Evolutionary conservation across 2,113 vertebrate species (phyloP).

Genomic region (Junco hyemalis): DNA sequence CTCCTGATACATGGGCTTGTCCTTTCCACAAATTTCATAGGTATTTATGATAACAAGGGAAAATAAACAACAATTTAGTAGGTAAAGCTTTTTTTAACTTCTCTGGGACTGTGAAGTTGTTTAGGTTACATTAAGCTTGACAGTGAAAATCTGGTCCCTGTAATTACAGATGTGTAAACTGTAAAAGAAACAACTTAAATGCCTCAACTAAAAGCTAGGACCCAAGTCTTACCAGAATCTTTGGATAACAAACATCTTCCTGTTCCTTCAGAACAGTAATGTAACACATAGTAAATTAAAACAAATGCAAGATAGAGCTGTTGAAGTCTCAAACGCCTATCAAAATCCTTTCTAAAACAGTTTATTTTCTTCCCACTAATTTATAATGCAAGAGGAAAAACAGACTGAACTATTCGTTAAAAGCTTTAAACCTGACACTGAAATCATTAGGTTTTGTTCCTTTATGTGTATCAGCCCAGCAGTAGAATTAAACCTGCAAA

Average conservation of each 20-base stretch:
- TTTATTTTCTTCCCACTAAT: not conserved
- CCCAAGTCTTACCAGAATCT: slow-evolving; percentile 10
- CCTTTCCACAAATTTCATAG: not conserved
- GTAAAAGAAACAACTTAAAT: not conserved
- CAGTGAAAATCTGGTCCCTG: not conserved
- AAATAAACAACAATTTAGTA: not conserved
- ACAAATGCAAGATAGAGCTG: not conserved
- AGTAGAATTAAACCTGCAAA: not conserved
- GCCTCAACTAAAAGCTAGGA: slow-evolving; percentile 19
- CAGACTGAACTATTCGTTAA: not conserved
- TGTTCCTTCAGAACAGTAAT: slow-evolving; percentile 4
- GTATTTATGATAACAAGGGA: not conserved
- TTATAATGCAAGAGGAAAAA: not conserved
- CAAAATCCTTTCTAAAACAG: not conserved
- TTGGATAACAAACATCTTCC: not conserved
- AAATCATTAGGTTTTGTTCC: not conserved
- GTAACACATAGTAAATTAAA: not conserved
- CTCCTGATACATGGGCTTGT: not conserved
- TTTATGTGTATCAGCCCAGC: not conserved
- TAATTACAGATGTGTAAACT: not conserved
- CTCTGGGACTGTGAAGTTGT: not conserved
- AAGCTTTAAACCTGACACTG: not conserved
- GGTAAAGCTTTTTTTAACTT: not conserved
- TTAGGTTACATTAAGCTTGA: not conserved
- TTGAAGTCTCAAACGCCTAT: not conserved